Conservation (phyloP, 2,888 invertebrate genomes). For the Calameuta filiformis region DNA sequence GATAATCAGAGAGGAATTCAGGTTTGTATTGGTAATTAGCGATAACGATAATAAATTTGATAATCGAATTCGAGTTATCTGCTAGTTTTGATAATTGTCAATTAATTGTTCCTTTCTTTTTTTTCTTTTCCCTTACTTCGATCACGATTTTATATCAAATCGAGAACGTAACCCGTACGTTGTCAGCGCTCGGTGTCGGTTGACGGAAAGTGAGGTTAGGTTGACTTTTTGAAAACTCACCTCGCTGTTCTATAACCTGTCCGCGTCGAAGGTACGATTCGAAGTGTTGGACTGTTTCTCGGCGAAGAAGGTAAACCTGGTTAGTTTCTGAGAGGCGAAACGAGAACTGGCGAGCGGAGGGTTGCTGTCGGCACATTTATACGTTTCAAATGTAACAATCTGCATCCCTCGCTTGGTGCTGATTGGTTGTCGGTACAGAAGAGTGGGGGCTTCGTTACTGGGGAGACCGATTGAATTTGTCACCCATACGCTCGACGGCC, state of each 20-base stretch:
- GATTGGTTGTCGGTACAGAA: conserved; percentile 51
- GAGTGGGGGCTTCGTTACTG: conserved; percentile 36
- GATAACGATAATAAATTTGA: not conserved
- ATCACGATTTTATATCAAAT: not conserved
- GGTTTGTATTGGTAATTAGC: not conserved
- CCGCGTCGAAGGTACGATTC: not conserved
- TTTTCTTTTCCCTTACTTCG: not conserved
- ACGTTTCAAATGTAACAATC: conserved; percentile 62
- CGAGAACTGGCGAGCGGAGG: conserved; percentile 47
- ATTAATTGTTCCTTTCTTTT: not conserved
- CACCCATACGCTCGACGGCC: conserved; percentile 25
- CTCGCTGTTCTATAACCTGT: not conserved
- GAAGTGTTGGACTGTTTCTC: not conserved
- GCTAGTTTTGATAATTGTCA: not conserved
- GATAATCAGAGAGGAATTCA: too few relatives aligned
- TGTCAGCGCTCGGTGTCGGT: not conserved
- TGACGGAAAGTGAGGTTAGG: not conserved
- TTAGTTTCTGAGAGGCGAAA: conserved; percentile 23
- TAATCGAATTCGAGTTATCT: not conserved
- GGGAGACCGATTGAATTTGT: conserved; percentile 47
- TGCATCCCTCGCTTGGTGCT: conserved; percentile 53
- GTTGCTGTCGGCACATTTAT: conserved; percentile 61
- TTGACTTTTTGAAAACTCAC: not conserved
- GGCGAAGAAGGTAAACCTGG: not conserved
- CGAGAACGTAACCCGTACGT: not conserved